Base-by-base conservation (phyloP, 37 sponge, comb jelly and placozoan genomes). In the Tethya wilhelma region DNA sequence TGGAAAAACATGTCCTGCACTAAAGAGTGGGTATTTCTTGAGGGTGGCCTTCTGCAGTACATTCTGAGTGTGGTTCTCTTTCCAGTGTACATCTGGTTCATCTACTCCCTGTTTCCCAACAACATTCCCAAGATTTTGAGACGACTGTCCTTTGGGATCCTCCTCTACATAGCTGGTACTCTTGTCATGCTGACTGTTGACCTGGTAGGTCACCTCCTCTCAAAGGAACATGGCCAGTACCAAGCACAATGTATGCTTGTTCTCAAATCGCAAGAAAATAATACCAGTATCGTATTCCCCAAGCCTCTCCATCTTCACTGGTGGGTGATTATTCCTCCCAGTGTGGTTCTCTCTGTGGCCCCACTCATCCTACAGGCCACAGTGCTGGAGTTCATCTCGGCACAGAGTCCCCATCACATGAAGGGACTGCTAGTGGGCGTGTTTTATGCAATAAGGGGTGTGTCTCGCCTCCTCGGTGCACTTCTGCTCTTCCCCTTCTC, bases 31-130 rank as follows among this genome's bases (percentile, higher is more conserved):
- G 22, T n/a, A 25, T n/a, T 60, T 60, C 22, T 60, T 6, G 6
- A 12, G 63, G 22, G 28, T n/a, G 53, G 14, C 53, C 14, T 14
- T 19, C 9, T 49, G 53, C 9, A 49, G 9, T 19, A 49, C 14
- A 12, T 60, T 23, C 7, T 12, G 22, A 26, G 22, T n/a, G 26
- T 60, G 20, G 7, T 60, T 60, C 7, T 12, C 6, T 60, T 25
- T n/a, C 63, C 63, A 25, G 28, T 60, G 6, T 60, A 60, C 63
- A 60, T 60, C 26, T 60, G 63, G 63, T 12, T 60, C 7, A 60
- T 60, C 7, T 60, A 25, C 28, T 60, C 63, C 20, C 25, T 60
- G 28, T 23, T 60, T 60, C 22, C 25, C 22, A 12, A 23, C 63
- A 25, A 26, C 7, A 60, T n/a, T 25, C 63, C 63, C 7, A 60